A percentile compares a stretch with the other conserved stretches of the same genome.
Conservation (phyloP, 1,140 invertebrate genomes). For the Pentalonia nigronervosa region DNA sequence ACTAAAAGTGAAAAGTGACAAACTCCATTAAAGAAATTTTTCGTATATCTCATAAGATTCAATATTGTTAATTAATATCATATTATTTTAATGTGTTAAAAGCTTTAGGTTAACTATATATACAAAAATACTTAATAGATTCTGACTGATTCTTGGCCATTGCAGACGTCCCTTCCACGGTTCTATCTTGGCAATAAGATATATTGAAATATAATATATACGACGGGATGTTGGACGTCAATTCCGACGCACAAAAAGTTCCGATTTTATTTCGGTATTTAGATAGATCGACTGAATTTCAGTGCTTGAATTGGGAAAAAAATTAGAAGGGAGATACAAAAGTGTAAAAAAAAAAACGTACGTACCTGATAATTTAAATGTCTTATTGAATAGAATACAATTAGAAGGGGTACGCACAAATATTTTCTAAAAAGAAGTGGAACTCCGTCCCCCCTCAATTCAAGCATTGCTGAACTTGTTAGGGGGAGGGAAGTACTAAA, state of each 20-base stretch:
- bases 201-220: no score
- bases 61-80: background rate
- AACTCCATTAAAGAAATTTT: background rate
- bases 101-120: background rate
- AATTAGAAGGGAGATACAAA: no score
- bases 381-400: no score
- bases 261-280: background rate
- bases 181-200: background rate
- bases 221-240: background rate
- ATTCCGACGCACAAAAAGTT: background rate
- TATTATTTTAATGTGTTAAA: background rate
- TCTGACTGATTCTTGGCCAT: background rate
- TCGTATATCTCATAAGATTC: background rate
- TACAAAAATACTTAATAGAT: background rate
- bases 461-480: no score
- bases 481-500: background rate
- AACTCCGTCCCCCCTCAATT: no score
- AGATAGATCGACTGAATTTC: background rate
- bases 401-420: no score
- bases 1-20: background rate
- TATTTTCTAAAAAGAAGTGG: no score
- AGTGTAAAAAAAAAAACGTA: no score
- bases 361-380: no score
- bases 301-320: no score
- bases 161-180: background rate